phyloP scores from a whole-genome alignment of 2,113 vertebrate genomes.

The Ophiodon elongatus region DNA sequence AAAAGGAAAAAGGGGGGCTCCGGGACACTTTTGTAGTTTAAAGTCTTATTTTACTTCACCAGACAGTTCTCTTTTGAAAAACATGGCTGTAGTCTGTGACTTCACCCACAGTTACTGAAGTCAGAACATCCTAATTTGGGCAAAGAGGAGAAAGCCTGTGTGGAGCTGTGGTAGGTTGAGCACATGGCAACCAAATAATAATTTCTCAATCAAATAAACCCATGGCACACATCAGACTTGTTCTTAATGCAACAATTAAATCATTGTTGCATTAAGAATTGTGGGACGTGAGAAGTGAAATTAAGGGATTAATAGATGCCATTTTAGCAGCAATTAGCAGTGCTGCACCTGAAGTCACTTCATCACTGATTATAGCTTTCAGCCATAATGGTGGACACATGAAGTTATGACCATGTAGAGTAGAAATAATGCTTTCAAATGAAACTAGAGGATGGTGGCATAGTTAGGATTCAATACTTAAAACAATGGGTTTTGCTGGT shows the following conservation, averaged over 20 bases:
- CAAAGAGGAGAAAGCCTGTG: background rate
- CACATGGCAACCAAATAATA: background rate
- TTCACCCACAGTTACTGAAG: background rate
- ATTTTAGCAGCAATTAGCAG: background rate
- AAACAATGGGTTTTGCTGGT: background rate
- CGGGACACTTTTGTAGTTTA: background rate
- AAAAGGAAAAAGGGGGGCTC: background rate
- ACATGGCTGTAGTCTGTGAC: background rate
- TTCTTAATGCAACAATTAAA: background rate
- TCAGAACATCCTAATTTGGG: background rate
- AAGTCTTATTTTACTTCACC: constrained; percentile 5
- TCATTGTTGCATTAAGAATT: background rate
- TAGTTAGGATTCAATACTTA: background rate
- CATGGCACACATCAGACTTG: background rate
- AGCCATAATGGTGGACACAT: background rate
- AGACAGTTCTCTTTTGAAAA: background rate
- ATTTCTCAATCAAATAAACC: constrained; percentile 1
- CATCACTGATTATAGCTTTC: background rate
- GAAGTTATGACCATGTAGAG: background rate
- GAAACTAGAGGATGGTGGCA: background rate
- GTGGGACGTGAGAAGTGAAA: background rate
- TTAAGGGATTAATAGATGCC: background rate
- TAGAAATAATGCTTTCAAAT: background rate
- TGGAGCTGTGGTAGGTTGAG: background rate
- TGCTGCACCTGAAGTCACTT: background rate